phyloP scores from a whole-genome alignment of 2,113 vertebrate genomes.

The Ellobius talpinus region DNA sequence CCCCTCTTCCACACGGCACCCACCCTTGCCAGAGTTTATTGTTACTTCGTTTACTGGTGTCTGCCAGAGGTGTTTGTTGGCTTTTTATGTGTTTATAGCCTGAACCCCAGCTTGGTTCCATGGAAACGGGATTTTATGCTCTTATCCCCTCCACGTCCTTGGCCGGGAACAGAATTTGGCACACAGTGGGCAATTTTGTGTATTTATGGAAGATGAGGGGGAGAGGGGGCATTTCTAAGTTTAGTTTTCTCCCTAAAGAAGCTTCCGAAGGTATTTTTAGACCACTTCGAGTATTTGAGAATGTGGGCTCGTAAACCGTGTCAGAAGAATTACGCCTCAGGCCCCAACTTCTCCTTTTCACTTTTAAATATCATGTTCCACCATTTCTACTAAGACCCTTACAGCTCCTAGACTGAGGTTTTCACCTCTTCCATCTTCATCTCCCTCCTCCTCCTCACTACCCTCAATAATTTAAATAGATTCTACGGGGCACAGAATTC shows the following conservation, averaged over 20 bases:
- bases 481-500: not conserved
- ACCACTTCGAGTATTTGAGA: not conserved
- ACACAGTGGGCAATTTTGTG: no score
- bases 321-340: not conserved
- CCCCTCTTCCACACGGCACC: fast-evolving
- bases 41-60: fast-evolving
- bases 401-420: not conserved
- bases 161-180: not conserved
- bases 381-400: not conserved
- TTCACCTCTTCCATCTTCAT: fast-evolving
- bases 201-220: not conserved
- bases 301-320: not conserved
- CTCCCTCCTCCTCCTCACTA: fast-evolving
- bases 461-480: not conserved
- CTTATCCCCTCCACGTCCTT: not conserved
- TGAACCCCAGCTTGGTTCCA: not conserved
- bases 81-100: not conserved
- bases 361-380: not conserved
- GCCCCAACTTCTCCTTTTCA: not conserved
- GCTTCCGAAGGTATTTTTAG: conserved; percentile 19
- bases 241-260: conserved; percentile 10
- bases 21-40: not conserved
- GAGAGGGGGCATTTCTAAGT: not conserved
- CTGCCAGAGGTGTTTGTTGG: not conserved
- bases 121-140: not conserved